A percentile compares a stretch with the other conserved stretches of the same genome.
phyloP scores from a whole-genome alignment of 2,888 invertebrate species.

The Lochmaea capreae region DNA sequence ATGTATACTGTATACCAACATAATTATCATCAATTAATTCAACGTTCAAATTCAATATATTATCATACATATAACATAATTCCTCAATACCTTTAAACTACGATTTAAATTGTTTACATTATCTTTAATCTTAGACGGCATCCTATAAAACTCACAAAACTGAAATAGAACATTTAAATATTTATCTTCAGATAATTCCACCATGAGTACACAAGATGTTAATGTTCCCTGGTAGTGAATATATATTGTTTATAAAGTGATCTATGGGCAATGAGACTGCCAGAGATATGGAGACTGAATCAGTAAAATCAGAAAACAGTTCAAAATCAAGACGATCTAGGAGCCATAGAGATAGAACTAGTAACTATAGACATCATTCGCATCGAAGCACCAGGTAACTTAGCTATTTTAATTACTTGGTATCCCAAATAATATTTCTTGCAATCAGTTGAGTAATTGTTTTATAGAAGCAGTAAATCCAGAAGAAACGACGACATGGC shows the following conservation, averaged over 20 bases:
- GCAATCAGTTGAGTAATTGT: background rate
- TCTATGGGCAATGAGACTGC: slow-evolving; percentile 67
- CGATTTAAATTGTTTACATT: background rate
- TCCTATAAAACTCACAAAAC: background rate
- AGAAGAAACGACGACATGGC: slow-evolving; percentile 79
- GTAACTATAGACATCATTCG: slow-evolving; percentile 74
- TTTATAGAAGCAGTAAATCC: slow-evolving; percentile 70
- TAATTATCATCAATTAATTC: background rate
- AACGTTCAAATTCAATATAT: background rate
- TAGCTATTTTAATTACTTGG: background rate
- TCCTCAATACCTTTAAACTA: background rate
- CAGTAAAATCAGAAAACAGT: slow-evolving; percentile 92
- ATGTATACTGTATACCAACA: slow-evolving; percentile 7
- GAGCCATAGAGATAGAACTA: slow-evolving; percentile 67
- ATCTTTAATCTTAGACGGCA: background rate
- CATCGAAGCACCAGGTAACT: slow-evolving; percentile 75
- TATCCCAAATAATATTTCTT: background rate
- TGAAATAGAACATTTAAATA: background rate
- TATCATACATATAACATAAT: no score
- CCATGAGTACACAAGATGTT: slow-evolving; percentile 16
- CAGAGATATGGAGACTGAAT: slow-evolving; percentile 90
- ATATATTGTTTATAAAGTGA: slow-evolving; percentile 14
- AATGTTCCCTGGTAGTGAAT: background rate
- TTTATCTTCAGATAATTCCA: slow-evolving; percentile 12
- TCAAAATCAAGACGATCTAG: slow-evolving; percentile 81